Conservation (phyloP, 2,888 invertebrate genomes). For the Hypsopygia costalis region DNA sequence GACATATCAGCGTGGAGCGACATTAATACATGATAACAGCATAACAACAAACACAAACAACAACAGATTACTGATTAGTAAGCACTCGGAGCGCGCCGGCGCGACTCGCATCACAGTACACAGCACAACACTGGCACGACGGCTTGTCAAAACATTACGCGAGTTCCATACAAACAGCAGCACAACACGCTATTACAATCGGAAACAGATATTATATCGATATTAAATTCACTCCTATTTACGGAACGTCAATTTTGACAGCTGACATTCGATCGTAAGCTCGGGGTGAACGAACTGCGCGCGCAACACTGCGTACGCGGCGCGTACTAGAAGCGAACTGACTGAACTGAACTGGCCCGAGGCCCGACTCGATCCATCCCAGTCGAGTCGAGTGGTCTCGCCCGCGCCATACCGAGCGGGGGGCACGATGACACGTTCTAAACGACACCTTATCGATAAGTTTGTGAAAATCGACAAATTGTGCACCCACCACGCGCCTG, state of each 20-base stretch:
- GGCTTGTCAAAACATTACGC: conserved; percentile 36
- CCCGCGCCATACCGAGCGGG: conserved; percentile 33
- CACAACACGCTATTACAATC: background rate
- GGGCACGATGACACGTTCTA: conserved; percentile 54
- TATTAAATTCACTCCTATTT: conserved; percentile 35
- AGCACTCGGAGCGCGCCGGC: conserved; percentile 29
- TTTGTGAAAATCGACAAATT: conserved; percentile 39
- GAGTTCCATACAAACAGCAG: conserved; percentile 8
- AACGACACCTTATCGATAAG: conserved; percentile 62
- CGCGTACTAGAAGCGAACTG: conserved; percentile 56
- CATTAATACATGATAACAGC: conserved; percentile 69
- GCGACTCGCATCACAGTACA: conserved; percentile 56
- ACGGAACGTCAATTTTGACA: conserved; percentile 69
- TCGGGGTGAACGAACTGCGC: conserved; percentile 51
- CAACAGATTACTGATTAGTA: conserved; percentile 36
- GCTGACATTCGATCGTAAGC: conserved; percentile 54
- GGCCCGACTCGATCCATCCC: conserved; percentile 1
- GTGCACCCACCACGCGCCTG: conserved; percentile 38
- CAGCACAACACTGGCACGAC: conserved; percentile 45
- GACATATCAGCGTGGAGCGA: conserved; percentile 74
- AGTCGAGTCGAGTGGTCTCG: background rate
- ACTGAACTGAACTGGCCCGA: conserved; percentile 30
- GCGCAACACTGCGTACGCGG: conserved; percentile 44
- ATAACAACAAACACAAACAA: conserved; percentile 46
- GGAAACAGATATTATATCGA: conserved; percentile 3